Conservation (phyloP, 2,797 vertebrate species). For the Anniella stebbinsi region DNA sequence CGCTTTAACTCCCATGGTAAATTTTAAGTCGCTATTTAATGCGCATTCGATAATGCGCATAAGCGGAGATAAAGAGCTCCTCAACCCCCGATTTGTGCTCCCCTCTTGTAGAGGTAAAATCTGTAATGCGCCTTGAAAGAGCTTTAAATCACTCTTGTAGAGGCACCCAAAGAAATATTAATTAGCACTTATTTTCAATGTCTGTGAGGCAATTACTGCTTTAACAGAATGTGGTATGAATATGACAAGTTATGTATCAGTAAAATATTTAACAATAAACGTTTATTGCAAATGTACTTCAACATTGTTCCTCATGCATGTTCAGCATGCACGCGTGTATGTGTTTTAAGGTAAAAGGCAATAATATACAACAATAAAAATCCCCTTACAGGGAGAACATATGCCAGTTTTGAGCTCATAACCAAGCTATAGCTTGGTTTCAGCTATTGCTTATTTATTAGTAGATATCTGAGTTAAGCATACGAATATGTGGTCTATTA, state of each 20-base stretch:
- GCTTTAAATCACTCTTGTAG: no score
- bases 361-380: neutral
- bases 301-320: neutral
- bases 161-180: slow-evolving; percentile 1
- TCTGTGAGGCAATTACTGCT: neutral
- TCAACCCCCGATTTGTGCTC: no score
- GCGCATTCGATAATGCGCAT: no score
- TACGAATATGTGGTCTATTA: neutral
- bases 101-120: no score
- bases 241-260: neutral
- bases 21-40: no score
- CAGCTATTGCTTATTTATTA: neutral
- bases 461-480: neutral
- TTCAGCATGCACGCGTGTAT: neutral
- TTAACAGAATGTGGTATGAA: neutral
- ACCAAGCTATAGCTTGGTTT: neutral
- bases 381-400: neutral
- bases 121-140: no score
- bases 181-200: neutral
- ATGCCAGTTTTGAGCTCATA: neutral
- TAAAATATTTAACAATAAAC: neutral
- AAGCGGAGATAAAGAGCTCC: no score
- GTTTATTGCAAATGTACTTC: neutral
- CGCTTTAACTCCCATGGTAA: no score
- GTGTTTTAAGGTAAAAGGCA: neutral